Percentiles rank a stretch among this genome's conserved stretches.
These are phyloP conservation scores for Pocillopora verrucosa DNA, from an alignment of 64 coral and sea anemone species.

Conservation along the genomic window DNA sequence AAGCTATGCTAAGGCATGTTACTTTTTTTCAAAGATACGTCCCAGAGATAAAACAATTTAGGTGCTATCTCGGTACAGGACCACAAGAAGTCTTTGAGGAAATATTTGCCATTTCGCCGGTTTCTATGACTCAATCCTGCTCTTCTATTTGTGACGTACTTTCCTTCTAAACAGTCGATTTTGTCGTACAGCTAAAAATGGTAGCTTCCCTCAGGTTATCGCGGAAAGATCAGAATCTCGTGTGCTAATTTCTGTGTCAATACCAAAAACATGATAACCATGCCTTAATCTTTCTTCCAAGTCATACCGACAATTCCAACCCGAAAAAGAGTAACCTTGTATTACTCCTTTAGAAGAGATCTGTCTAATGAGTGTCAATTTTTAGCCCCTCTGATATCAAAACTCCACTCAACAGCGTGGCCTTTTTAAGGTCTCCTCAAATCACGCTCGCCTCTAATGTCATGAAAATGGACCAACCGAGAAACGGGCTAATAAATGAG, in stretches of 20 bases:
- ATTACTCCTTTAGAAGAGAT: not conserved
- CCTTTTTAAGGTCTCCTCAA: too few species aligned
- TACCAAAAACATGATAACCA: not conserved
- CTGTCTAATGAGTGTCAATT: too few species aligned
- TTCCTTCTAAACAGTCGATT: not conserved
- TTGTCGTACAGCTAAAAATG: too few species aligned
- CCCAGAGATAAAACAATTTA: not conserved
- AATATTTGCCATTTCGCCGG: not conserved
- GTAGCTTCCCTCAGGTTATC: not conserved
- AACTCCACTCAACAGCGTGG: too few species aligned
- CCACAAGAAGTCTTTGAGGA: not conserved
- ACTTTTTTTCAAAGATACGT: not conserved
- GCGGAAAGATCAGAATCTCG: not conserved
- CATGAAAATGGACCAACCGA: too few species aligned
- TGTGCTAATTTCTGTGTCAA: constrained; percentile 6
- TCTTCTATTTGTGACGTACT: not conserved
- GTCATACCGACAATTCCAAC: constrained; percentile 10
- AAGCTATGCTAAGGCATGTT: not conserved
- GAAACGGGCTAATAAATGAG: too few species aligned
- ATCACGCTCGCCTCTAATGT: too few species aligned
- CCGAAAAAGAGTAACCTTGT: not conserved
- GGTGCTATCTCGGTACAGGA: not conserved
- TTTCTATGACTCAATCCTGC: not conserved
- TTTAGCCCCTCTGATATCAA: too few species aligned
- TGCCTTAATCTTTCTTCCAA: not conserved